Evolutionary conservation across 2,797 vertebrate genomes (phyloP).

Genomic region (Amphiprion clarkii): DNA sequence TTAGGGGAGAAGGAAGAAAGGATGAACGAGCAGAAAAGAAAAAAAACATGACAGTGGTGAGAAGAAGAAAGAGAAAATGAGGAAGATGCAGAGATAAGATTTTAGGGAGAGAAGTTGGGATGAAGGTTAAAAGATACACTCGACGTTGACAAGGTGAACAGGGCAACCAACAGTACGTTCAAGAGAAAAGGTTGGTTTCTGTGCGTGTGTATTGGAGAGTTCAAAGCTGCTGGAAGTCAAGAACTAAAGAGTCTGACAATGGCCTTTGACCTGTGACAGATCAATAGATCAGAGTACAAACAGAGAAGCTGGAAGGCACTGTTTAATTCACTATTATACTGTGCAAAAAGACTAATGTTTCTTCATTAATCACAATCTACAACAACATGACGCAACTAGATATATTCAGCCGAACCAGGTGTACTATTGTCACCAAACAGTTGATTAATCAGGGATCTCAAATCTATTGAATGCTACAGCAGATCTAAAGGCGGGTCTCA

Average conservation of each 20-base stretch:
- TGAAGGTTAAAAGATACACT: neutral
- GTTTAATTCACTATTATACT: no score
- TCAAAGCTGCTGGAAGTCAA: slow-evolving; percentile 48
- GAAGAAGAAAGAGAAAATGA: slow-evolving; percentile 1
- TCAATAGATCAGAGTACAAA: slow-evolving; percentile 44
- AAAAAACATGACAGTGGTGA: neutral
- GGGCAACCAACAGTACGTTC: neutral
- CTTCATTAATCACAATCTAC: no score
- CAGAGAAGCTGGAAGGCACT: no score
- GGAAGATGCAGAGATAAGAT: neutral
- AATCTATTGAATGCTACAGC: no score
- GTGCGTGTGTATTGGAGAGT: neutral
- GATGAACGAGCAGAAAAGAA: neutral
- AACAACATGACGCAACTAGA: no score
- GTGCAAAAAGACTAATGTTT: no score
- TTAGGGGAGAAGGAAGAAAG: neutral
- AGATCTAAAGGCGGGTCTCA: no score
- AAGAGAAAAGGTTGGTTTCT: slow-evolving; percentile 3
- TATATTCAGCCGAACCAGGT: no score
- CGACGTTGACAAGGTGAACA: neutral
- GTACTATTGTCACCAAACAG: no score
- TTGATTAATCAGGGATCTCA: no score
- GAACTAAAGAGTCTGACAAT: slow-evolving; percentile 34
- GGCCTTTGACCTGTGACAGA: slow-evolving; percentile 53
- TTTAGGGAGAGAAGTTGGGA: neutral